Evolutionary conservation across 2,888 invertebrate species (phyloP).

Genomic region (Mylabris sibirica): DNA sequence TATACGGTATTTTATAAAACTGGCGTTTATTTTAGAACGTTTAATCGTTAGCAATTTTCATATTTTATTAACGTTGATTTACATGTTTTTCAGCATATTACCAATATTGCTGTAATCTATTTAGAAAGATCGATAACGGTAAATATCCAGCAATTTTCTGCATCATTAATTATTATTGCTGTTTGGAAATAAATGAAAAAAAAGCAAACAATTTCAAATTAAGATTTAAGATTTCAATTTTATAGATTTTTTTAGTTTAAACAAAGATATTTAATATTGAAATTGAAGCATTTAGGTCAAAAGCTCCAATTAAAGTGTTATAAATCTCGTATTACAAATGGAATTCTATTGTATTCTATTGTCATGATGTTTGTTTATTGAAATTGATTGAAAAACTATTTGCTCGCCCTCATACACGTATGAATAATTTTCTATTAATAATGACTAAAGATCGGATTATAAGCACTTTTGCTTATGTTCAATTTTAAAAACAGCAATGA

Average conservation of each 20-base stretch:
- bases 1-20: background rate
- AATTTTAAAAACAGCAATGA: too few relatives aligned
- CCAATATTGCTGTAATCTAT: too few relatives aligned
- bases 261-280: background rate
- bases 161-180: too few relatives aligned
- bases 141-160: background rate
- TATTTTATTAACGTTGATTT: too few relatives aligned
- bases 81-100: too few relatives aligned
- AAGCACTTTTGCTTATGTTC: too few relatives aligned
- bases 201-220: too few relatives aligned
- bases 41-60: too few relatives aligned
- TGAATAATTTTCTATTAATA: background rate
- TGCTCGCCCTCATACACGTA: background rate
- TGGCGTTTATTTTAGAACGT: too few relatives aligned
- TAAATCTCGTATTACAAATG: background rate
- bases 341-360: background rate
- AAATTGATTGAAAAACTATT: background rate
- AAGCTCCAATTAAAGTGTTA: background rate
- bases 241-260: background rate
- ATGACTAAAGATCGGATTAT: too few relatives aligned
- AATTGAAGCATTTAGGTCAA: background rate
- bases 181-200: too few relatives aligned
- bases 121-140: background rate
- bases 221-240: too few relatives aligned
- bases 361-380: background rate